A percentile compares a stretch with the other conserved stretches of the same genome.
phyloP scores from a whole-genome alignment of 2,797 vertebrate species.

The Pseudocheirus occidentalis region DNA sequence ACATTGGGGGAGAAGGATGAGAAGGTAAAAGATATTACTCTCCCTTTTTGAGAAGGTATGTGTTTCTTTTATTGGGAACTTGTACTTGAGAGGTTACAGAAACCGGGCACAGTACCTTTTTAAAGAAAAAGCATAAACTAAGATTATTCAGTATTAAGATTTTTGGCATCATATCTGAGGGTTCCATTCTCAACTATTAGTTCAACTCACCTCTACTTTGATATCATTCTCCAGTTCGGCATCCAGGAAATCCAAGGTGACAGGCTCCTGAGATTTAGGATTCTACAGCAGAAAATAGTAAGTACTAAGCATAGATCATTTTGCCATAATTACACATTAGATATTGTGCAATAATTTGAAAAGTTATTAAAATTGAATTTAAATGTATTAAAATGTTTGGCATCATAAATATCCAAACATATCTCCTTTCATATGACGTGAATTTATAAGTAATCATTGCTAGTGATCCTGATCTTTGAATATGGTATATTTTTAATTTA shows the following conservation, averaged over 20 bases:
- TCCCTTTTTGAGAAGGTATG: background rate
- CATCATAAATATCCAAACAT: conserved; percentile 18
- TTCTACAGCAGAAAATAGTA: conserved; percentile 88
- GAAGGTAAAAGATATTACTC: background rate
- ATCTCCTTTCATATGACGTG: conserved; percentile 43
- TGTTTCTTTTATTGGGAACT: background rate
- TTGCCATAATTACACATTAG: background rate
- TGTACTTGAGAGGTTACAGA: background rate
- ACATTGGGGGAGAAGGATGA: background rate
- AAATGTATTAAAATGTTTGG: conserved; percentile 8
- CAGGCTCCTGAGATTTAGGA: conserved; percentile 99
- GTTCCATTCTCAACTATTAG: background rate
- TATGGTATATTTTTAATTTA: background rate
- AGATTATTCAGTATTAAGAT: background rate
- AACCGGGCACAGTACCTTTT: background rate
- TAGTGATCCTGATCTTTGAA: conserved; percentile 27
- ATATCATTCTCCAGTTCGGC: conserved; percentile 98
- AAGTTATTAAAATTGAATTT: conserved; percentile 57
- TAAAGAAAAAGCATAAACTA: background rate
- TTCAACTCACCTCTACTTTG: conserved; percentile 94
- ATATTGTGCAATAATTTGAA: background rate
- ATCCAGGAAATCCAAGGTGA: conserved; percentile 97
- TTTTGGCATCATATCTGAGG: background rate
- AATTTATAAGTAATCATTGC: background rate
- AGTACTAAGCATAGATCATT: conserved; percentile 62